These are phyloP conservation scores for Picathartes gymnocephalus DNA, from an alignment of 2,113 vertebrate genomes.

Conservation along the genomic window DNA sequence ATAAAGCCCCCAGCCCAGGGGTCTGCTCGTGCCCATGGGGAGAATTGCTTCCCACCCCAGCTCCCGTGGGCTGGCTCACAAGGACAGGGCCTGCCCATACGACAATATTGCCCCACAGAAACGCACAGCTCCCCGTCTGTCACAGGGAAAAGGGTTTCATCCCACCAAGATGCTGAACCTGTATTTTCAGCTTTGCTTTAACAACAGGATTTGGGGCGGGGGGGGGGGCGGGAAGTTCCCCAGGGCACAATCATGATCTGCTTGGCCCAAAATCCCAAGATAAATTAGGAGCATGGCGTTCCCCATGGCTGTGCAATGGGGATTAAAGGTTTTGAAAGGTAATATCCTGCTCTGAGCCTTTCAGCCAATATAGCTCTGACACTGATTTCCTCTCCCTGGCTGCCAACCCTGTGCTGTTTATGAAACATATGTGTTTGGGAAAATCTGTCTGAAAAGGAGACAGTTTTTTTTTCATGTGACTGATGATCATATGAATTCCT, in stretches of 20 bases:
- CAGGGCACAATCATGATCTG: neutral
- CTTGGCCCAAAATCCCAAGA: neutral
- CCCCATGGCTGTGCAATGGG: rapidly evolving
- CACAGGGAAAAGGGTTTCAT: neutral
- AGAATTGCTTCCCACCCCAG: neutral
- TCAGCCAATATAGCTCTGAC: neutral
- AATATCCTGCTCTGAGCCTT: conserved; percentile 44
- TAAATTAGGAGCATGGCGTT: neutral
- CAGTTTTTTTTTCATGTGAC: neutral
- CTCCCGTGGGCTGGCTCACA: rapidly evolving
- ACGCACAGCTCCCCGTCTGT: neutral
- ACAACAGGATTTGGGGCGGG: neutral
- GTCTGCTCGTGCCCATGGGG: rapidly evolving
- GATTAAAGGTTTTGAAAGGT: conserved; percentile 29
- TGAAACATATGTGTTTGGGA: conserved; percentile 6
- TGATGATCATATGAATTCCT: conserved; percentile 16
- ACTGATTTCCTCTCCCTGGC: conserved; percentile 16
- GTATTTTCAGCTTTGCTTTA: neutral
- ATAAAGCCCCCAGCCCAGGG: neutral
- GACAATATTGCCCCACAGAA: neutral
- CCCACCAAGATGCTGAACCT: neutral
- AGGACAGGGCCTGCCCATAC: rapidly evolving
- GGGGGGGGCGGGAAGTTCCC: no score
- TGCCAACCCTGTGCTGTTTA: neutral
- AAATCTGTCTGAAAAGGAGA: conserved; percentile 5